Conservation (phyloP, 2,888 invertebrate species). For the Leistus spinibarbis region DNA sequence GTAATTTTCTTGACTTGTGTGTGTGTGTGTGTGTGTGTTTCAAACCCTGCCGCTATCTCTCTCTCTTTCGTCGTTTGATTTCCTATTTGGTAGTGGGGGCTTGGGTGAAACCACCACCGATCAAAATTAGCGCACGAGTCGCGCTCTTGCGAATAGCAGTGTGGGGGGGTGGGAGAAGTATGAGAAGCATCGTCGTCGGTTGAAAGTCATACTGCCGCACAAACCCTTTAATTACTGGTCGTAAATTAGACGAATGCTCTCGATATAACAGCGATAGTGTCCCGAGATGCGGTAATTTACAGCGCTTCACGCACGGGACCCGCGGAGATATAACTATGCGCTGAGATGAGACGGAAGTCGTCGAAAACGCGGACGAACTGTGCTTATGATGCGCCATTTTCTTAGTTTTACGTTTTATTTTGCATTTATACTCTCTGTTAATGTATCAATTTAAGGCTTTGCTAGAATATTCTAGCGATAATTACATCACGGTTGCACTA, state of each 20-base stretch:
- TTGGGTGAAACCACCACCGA: conserved; percentile 13
- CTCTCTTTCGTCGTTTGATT: not conserved
- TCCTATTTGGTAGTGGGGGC: not conserved
- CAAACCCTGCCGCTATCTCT: conserved; percentile 29
- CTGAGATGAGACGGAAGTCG: conserved; percentile 3
- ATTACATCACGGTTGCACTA: no score
- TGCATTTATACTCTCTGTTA: no score
- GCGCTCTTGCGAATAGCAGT: not conserved
- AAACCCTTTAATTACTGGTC: conserved; percentile 40
- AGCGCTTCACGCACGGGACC: conserved; percentile 25
- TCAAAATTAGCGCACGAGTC: conserved; percentile 28
- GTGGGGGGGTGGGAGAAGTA: not conserved
- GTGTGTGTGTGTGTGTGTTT: no score
- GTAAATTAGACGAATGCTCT: conserved; percentile 39
- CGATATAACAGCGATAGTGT: conserved; percentile 32
- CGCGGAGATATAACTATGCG: conserved; percentile 4
- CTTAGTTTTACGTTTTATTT: no score
- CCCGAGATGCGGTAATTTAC: conserved; percentile 28
- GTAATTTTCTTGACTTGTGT: conserved; percentile 40
- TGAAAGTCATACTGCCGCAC: conserved; percentile 8
- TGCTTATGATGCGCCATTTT: no score
- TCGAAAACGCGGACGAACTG: not conserved
- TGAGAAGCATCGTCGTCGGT: not conserved
- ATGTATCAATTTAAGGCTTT: no score
- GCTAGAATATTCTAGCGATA: no score